These are phyloP conservation scores for Microcebus lehilahytsara DNA, from an alignment of 2,113 vertebrate genomes.

Conservation along the genomic window DNA sequence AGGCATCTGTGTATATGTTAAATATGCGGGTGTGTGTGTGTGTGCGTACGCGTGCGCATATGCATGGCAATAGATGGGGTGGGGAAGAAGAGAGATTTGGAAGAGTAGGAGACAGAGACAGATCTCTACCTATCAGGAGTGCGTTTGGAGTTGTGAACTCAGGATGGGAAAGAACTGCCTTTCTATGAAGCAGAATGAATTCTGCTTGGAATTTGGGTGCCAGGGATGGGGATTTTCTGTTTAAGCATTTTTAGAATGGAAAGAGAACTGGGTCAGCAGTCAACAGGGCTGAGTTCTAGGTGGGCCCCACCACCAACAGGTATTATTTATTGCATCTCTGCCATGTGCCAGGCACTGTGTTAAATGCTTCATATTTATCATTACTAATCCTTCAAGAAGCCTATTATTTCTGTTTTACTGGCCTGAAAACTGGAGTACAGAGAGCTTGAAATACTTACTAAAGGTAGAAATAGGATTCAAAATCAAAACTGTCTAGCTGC, in stretches of 20 bases:
- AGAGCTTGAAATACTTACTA: background rate
- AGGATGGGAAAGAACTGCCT: background rate
- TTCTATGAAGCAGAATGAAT: background rate
- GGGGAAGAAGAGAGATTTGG: background rate
- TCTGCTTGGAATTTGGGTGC: background rate
- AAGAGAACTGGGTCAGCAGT: background rate
- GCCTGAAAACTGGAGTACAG: background rate
- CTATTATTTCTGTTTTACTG: background rate
- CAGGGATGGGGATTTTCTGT: background rate
- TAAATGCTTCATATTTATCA: background rate
- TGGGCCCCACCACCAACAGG: background rate
- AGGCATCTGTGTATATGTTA: background rate
- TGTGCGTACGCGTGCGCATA: background rate
- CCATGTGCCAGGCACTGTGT: background rate
- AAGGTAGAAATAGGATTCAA: background rate
- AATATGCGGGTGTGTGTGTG: background rate
- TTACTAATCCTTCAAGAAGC: background rate
- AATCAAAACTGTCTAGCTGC: background rate
- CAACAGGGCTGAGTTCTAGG: background rate
- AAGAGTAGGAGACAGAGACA: background rate
- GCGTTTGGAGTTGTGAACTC: background rate
- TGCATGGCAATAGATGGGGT: background rate
- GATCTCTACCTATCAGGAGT: background rate
- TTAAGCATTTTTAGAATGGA: background rate
- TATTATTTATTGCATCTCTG: background rate